Evolutionary conservation across 2,888 invertebrate genomes (phyloP).

Genomic region (Sabatieria punctata): DNA sequence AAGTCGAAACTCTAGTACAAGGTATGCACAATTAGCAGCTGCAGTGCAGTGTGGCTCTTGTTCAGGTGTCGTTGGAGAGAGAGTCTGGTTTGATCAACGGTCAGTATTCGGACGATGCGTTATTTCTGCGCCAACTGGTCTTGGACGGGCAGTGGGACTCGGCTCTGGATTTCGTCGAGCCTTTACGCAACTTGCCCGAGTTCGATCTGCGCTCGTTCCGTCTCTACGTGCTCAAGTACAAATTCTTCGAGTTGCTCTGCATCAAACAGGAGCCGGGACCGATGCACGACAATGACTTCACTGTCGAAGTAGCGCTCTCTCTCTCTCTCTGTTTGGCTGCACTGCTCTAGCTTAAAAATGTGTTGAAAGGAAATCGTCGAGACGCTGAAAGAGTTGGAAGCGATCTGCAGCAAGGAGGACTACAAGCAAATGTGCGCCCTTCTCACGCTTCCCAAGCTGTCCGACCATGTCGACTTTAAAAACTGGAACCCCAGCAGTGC

Average conservation of each 20-base stretch:
- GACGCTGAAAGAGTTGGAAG: conserved; percentile 70
- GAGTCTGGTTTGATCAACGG: conserved; percentile 90
- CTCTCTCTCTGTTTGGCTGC: neutral
- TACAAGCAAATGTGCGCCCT: conserved; percentile 78
- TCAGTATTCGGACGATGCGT: conserved; percentile 74
- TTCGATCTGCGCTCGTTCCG: conserved; percentile 52
- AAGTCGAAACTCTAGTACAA: no score
- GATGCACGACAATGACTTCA: conserved; percentile 58
- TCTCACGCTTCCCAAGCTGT: conserved; percentile 71
- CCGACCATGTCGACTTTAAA: conserved; percentile 76
- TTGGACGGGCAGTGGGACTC: conserved; percentile 97
- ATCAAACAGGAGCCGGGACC: conserved; percentile 63
- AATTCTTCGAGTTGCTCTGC: conserved; percentile 78
- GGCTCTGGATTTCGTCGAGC: conserved; percentile 84
- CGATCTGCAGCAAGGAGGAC: conserved; percentile 57
- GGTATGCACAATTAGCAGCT: neutral
- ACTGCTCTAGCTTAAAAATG: no score
- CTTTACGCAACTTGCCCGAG: conserved; percentile 40
- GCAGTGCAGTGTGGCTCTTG: neutral
- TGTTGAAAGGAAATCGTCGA: conserved; percentile 56
- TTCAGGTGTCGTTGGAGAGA: conserved; percentile 49
- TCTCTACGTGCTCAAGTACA: conserved; percentile 71
- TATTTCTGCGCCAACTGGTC: conserved; percentile 80
- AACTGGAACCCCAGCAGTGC: conserved; percentile 95
- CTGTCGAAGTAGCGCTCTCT: conserved; percentile 48